Base-by-base conservation (phyloP, 2,888 invertebrate genomes). In the Agrypnus murinus region DNA sequence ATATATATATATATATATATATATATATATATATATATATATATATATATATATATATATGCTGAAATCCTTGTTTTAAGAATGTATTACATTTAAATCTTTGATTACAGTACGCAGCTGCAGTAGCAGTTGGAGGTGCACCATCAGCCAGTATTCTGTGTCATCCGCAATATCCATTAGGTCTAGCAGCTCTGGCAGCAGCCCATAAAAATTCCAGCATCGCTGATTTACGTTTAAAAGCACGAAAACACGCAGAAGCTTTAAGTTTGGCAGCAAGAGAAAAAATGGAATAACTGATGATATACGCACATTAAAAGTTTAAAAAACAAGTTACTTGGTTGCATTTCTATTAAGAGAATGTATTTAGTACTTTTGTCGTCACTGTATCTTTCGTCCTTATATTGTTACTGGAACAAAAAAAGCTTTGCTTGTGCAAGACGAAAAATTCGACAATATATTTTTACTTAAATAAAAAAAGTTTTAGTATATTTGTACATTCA, bases 151-250 rank as follows among this genome's bases (percentile, higher is more conserved):
- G 87, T 45, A 87, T 89, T 55, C 85, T 93, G 64, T 90, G 92
- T 76, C 89, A 92, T 80, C 92, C 92, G 10, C 91, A 91, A 69
- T 90, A 91, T 82, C 89, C 89, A 17, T 88, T 95, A 46, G 94
- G 94, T 72, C 88, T 96, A 75, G 94, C 95, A 7, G 92, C 94
- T 1, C 89, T 95, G 48, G 91, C 92, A n/a, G 93, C 93, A 12
- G 92, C 93, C 71, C 93, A 93, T 80, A 94, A 95, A 85, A 94
- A 95, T 80, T 96, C 96, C 15, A 97, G 96, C 84, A 97, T 98
- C 83, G 97, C 97, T 0, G 98, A 98, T 87, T 89, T 98, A 65
- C 89, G 98, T 78, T 89, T 97, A 75, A 98, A 98, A 86, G 97
- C 98, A 15, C 92, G 95, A 83, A 92, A 96, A 79, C 97, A 97